phyloP scores from a whole-genome alignment of 2,113 vertebrate species.

The Thamnaconus septentrionalis region DNA sequence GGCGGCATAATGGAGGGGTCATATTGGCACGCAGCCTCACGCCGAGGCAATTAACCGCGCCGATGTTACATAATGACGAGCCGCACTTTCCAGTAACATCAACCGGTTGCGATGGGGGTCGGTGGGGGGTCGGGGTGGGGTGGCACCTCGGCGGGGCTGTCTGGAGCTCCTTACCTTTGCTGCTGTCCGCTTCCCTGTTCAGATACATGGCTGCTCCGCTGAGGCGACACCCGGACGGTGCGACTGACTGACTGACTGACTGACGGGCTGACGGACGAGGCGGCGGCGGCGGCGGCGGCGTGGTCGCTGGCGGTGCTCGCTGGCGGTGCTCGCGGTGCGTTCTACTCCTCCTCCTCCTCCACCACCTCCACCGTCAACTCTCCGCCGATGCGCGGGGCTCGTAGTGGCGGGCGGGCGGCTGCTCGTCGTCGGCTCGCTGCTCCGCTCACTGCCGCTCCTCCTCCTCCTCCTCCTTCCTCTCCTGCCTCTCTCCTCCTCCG shows the following conservation, averaged over 20 bases:
- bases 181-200: conserved; percentile 77
- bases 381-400: conserved; percentile 31
- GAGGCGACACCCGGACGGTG: conserved; percentile 21
- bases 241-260: too few relatives aligned
- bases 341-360: too few relatives aligned
- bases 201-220: conserved; percentile 80
- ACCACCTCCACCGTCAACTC: neutral
- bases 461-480: conserved; percentile 3
- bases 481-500: conserved; percentile 77
- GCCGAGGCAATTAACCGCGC: conserved; percentile 61
- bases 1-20: neutral
- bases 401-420: conserved; percentile 52
- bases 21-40: conserved; percentile 33
- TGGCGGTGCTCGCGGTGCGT: conserved; percentile 64
- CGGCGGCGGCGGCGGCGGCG: conserved; percentile 46
- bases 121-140: conserved; percentile 16
- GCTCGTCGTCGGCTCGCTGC: conserved; percentile 78
- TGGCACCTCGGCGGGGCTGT: neutral
- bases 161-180: conserved; percentile 74
- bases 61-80: conserved; percentile 69
- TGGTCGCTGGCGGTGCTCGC: conserved; percentile 16
- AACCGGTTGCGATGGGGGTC: conserved; percentile 29
- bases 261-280: too few relatives aligned
- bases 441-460: too few relatives aligned
- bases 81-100: conserved; percentile 48